Percentiles rank a stretch among this genome's conserved stretches.
These are phyloP conservation scores for Grus americana DNA, from an alignment of 2,113 vertebrate genomes.

Conservation along the genomic window DNA sequence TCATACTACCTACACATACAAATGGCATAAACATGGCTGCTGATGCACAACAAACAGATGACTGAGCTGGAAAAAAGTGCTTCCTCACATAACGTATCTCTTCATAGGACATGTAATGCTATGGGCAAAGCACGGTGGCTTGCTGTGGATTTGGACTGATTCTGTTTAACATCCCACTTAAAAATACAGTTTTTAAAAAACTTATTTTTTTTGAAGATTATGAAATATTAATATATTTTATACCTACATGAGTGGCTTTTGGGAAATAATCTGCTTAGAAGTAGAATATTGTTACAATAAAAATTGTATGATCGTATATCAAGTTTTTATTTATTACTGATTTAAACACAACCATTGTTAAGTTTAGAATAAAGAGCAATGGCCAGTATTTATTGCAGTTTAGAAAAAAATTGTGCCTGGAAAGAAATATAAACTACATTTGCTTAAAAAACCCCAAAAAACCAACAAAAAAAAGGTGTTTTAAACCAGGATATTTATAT, in stretches of 20 bases:
- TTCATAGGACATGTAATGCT: accelerated
- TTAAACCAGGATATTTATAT: neutral
- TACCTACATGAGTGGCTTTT: accelerated
- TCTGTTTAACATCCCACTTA: neutral
- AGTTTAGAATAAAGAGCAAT: neutral
- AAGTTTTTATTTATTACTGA: neutral
- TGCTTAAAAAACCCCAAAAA: neutral
- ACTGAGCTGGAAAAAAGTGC: neutral
- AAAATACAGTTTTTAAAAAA: neutral
- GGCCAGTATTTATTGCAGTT: neutral
- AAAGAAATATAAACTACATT: neutral
- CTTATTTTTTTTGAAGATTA: neutral
- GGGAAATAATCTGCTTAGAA: neutral
- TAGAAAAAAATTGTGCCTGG: neutral
- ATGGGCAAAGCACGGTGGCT: accelerated
- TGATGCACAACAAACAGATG: neutral
- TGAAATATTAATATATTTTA: neutral
- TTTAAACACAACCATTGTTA: neutral
- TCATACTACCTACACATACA: neutral
- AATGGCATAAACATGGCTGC: neutral
- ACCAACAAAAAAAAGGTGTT: neutral
- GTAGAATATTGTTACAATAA: neutral
- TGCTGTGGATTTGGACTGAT: neutral
- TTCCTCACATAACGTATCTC: neutral
- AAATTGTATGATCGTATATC: neutral